Conservation (phyloP, 2,113 vertebrate species). For the Bos javanicus region DNA sequence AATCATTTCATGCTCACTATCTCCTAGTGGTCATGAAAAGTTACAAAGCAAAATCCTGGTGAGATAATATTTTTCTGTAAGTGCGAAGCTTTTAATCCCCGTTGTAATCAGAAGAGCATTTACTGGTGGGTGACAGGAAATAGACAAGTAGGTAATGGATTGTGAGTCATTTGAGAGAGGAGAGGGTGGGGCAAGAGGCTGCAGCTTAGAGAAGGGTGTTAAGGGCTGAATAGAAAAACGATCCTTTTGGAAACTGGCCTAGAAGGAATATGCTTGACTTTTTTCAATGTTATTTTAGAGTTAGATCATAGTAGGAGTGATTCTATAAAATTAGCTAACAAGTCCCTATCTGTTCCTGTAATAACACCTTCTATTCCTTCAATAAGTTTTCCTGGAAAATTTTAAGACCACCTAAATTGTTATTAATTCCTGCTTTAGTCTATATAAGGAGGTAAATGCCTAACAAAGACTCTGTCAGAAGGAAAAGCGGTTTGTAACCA, state of each 20-base stretch:
- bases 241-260: not conserved
- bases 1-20: not conserved
- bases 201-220: not conserved
- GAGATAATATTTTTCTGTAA: conserved; percentile 54
- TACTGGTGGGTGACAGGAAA: not conserved
- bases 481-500: not conserved
- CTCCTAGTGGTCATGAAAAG: conserved; percentile 15
- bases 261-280: not conserved
- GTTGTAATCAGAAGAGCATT: not conserved
- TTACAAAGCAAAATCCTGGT: not conserved
- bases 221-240: not conserved
- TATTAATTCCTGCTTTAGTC: not conserved
- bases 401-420: not conserved
- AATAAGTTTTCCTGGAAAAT: not conserved
- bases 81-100: conserved; percentile 37
- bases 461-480: not conserved
- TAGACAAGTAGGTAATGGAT: not conserved
- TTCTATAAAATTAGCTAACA: not conserved
- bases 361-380: not conserved
- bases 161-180: not conserved
- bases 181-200: not conserved
- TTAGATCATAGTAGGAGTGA: not conserved
- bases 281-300: not conserved
- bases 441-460: not conserved
- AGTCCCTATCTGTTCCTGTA: not conserved